phyloP scores from a whole-genome alignment of 2,888 invertebrate species.

The Lochmaea crataegi region DNA sequence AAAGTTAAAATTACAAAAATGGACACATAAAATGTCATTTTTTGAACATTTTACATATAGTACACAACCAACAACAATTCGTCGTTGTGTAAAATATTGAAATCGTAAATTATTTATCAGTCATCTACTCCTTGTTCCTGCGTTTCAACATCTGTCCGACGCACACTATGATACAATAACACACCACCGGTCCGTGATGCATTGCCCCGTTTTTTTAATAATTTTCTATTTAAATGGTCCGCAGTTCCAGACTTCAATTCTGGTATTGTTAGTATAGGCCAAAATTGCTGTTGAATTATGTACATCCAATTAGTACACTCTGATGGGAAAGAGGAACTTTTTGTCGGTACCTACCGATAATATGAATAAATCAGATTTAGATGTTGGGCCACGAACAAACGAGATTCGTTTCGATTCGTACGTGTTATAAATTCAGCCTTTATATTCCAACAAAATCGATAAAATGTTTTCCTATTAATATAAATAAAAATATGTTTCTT shows the following conservation, averaged over 20 bases:
- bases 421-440: background rate
- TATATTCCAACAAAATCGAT: background rate
- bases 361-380: slow-evolving; percentile 32
- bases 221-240: slow-evolving; percentile 41
- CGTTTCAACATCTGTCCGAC: slow-evolving; percentile 51
- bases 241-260: slow-evolving; percentile 29
- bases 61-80: background rate
- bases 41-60: too few relatives aligned
- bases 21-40: too few relatives aligned
- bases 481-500: too few relatives aligned
- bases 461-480: too few relatives aligned
- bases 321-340: slow-evolving; percentile 17
- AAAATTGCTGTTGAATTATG: slow-evolving; percentile 46
- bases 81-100: slow-evolving; percentile 9
- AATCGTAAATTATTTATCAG: slow-evolving; percentile 51
- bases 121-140: slow-evolving; percentile 49
- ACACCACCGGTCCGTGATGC: slow-evolving; percentile 22
- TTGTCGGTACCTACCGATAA: slow-evolving; percentile 19
- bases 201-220: slow-evolving; percentile 34
- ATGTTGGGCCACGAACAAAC: slow-evolving; percentile 19
- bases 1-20: too few relatives aligned
- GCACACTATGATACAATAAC: slow-evolving; percentile 35
- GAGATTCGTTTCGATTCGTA: slow-evolving; percentile 19
- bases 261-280: slow-evolving; percentile 41
- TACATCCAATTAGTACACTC: slow-evolving; percentile 38